Evolutionary conservation across 1,140 invertebrate species (phyloP), one percentile per base, ranked within the genome.

Genomic region (Heliothis subflexa): DNA sequence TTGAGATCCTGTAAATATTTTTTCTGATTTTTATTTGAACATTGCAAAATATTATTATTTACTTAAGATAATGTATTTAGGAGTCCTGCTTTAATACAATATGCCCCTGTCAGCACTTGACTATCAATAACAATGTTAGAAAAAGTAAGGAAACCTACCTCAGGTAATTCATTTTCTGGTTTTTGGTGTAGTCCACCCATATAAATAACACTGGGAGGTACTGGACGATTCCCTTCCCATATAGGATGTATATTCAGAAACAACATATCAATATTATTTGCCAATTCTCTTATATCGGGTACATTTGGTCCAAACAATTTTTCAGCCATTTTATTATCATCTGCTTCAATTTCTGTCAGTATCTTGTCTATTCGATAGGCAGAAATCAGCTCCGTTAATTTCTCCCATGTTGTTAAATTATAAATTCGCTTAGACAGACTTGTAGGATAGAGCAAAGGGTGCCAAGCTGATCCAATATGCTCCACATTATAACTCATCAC

Each of bases 371-470:
- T 10, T 18, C 10, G 78, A 13, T 84, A 55, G 61, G 82, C 74
- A 21, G 82, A 82, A 62, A 86, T 86, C 4, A 87, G 61, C 62
- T 85, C 84, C 11, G 47, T 47, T 0, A 92, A 18, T 81, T 92
- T 89, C 62, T 94, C 87, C 81, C 81, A 89, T 25, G 91, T 82
- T 1, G 73, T 83, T 10, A 90, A 76, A 77, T 88, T 83, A 13
- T 84, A 70, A 9, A 87, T 25, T 57, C 62, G 84, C 59, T 84
- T 92, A 3, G 88, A 68, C 14, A 93, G 64, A 0, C 91, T 16
- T 25, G 88, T 84, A 0, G 95, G 95, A 79, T 95, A 92, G 28
- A 95, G 79, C n/a, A 95, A 79, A 0, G 94, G 91, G 77, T 95
- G 93, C 4, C 85, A 79, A 3, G 93, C 90, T 78, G 91, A 94